These are phyloP conservation scores for Arremon aurantiirostris DNA, from an alignment of 2,797 vertebrate species.

Conservation along the genomic window DNA sequence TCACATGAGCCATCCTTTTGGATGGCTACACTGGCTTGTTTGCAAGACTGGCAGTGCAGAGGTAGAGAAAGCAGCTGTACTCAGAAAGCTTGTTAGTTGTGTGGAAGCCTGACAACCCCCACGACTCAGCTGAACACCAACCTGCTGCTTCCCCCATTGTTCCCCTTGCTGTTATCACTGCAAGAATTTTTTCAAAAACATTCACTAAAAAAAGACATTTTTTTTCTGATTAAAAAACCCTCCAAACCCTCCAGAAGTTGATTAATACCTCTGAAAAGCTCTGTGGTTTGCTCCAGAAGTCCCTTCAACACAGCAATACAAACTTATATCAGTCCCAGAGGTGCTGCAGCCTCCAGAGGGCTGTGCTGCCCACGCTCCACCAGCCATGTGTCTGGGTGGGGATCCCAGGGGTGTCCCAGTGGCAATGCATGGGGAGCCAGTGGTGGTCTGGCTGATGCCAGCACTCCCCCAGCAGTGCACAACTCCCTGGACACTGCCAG, in stretches of 20 bases:
- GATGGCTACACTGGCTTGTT: background rate
- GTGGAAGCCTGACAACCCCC: background rate
- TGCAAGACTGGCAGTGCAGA: background rate
- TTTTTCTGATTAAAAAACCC: background rate
- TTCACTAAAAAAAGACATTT: background rate
- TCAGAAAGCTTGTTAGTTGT: background rate
- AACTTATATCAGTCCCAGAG: background rate
- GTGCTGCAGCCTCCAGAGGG: background rate
- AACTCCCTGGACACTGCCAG: background rate
- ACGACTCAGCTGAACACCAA: background rate
- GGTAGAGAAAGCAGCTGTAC: background rate
- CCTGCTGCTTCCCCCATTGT: background rate
- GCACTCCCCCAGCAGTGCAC: background rate
- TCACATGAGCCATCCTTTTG: background rate
- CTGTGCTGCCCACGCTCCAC: accelerated
- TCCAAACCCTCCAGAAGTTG: background rate
- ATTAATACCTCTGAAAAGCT: background rate
- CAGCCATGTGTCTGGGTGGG: background rate
- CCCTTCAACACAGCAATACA: accelerated
- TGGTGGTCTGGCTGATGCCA: background rate
- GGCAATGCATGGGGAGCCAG: accelerated
- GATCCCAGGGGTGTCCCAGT: background rate
- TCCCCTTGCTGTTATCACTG: background rate
- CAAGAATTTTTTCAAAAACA: background rate
- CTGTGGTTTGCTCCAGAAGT: background rate